Base-by-base conservation (phyloP, 2,888 invertebrate genomes). In the Ophion costatus region DNA sequence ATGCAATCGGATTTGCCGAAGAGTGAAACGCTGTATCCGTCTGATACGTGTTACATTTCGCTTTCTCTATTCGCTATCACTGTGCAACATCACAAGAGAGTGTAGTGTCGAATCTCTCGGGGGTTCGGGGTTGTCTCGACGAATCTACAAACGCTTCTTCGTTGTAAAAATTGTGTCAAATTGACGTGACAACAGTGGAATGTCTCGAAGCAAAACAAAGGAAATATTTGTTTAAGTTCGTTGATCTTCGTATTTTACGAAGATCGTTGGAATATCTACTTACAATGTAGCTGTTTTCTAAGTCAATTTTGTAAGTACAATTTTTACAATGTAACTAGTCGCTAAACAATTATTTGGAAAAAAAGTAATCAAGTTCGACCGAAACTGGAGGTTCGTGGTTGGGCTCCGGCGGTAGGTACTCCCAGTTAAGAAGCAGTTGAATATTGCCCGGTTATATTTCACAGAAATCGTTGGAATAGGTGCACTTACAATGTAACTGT, bases 1-100 rank as follows among this genome's bases (percentile, higher is more conserved):
- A 69, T 87, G 86, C 85, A 89, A 91, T 91, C 89, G 91, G 91
- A 91, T 92, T 90, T 88, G 88, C 59, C 86, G 86, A 86, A 92
- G 92, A 91, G 92, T 91, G 88, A 89, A 92, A 89, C 87, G 88
- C 81, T 91, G 91, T 92, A 90, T 88, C 81, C 88, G 87, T 87
- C 86, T 82, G 88, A 87, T 87, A 83, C 77, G 85, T 17, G 69
- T 85, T 87, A 83, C 59, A 74, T 38, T 51, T 64, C 57, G 71
- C 45, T 77, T 76, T 63, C 38, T 57, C 77, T 77, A 33, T 67
- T 80, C 61, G 51, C 42, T 66, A 61, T 67, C 59, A 45, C 51
- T 24, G 63, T 29, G 59, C 51, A 56, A 56, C 66, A 42, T 73
- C 22, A 63, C 20, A 14, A 56, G 70, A 33, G 45, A 38, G 66